A percentile compares a stretch with the other conserved stretches of the same genome.
These are phyloP conservation scores for Trisateles emortualis DNA, from an alignment of 2,888 invertebrate genomes.

Conservation along the genomic window DNA sequence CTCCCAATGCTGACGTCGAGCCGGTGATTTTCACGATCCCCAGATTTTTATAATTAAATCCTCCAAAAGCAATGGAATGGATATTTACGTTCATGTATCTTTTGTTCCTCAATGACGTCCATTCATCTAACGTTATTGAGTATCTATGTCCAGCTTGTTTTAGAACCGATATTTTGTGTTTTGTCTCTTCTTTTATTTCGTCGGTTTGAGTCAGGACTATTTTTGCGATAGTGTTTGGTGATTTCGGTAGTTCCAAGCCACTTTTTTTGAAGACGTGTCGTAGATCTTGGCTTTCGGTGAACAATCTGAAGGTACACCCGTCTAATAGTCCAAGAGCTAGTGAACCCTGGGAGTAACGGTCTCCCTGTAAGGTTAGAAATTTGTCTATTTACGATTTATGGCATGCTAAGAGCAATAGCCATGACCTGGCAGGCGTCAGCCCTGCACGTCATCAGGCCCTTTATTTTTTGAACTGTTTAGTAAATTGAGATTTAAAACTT, in stretches of 20 bases:
- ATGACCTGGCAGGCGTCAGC: too few species aligned
- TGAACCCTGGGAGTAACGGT: too few species aligned
- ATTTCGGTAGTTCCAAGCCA: conserved; percentile 5
- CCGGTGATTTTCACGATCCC: conserved; percentile 18
- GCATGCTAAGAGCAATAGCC: too few species aligned
- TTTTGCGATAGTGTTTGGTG: conserved; percentile 7
- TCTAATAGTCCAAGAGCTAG: background rate
- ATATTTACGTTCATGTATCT: conserved; percentile 20
- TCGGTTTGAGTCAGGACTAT: conserved; percentile 5
- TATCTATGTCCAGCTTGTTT: background rate
- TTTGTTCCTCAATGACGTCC: conserved; percentile 12
- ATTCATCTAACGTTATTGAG: background rate
- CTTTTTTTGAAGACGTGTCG: background rate
- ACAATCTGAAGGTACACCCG: background rate
- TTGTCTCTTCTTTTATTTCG: background rate
- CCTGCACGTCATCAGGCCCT: too few species aligned
- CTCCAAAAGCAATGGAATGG: background rate
- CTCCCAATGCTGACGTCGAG: conserved; percentile 13
- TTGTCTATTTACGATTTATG: too few species aligned
- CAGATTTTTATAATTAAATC: conserved; percentile 14
- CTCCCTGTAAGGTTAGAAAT: too few species aligned
- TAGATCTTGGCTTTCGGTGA: background rate
- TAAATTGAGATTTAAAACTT: background rate
- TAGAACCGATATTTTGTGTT: background rate
- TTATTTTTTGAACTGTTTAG: too few species aligned